Percentiles rank a stretch among this genome's conserved stretches.
These are phyloP conservation scores for Euborellia annulipes DNA, from an alignment of 1,140 invertebrate species.

Conservation along the genomic window DNA sequence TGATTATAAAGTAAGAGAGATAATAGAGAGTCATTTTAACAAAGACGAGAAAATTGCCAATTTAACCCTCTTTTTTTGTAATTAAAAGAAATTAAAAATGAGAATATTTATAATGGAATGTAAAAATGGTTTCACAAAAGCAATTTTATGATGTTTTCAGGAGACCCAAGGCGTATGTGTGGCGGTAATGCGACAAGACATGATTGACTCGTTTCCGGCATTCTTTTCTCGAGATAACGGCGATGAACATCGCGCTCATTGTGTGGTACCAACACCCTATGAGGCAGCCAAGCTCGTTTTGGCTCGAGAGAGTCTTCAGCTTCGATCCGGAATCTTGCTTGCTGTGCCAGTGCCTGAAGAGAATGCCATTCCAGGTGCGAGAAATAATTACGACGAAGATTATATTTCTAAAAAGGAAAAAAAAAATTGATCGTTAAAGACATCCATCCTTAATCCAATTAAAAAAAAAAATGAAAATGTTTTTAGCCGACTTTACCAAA, in stretches of 20 bases:
- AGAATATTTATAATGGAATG: too few species aligned
- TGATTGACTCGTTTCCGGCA: constrained; percentile 51
- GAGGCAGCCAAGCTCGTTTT: constrained; percentile 58
- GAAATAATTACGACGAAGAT: too few species aligned
- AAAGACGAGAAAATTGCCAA: background rate
- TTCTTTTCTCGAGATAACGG: constrained; percentile 71
- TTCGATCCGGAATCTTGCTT: constrained; percentile 70
- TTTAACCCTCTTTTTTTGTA: background rate
- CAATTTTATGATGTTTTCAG: constrained; percentile 33
- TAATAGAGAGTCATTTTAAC: too few species aligned
- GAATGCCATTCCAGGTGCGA: constrained; percentile 39
- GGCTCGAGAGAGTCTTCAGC: constrained; percentile 34
- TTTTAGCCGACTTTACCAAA: too few species aligned
- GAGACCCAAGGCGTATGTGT: constrained; percentile 92
- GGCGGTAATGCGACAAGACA: constrained; percentile 45
- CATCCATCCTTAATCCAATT: too few species aligned
- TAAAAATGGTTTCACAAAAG: too few species aligned
- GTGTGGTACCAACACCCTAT: constrained; percentile 37
- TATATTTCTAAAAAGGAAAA: too few species aligned
- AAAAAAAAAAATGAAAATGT: too few species aligned
- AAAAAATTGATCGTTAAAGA: too few species aligned
- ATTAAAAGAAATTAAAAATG: background rate
- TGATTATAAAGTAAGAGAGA: too few species aligned
- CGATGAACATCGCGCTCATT: constrained; percentile 39
- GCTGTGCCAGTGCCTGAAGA: constrained; percentile 78